Conservation (phyloP, 2,888 invertebrate species). For the Lymantria dispar region DNA sequence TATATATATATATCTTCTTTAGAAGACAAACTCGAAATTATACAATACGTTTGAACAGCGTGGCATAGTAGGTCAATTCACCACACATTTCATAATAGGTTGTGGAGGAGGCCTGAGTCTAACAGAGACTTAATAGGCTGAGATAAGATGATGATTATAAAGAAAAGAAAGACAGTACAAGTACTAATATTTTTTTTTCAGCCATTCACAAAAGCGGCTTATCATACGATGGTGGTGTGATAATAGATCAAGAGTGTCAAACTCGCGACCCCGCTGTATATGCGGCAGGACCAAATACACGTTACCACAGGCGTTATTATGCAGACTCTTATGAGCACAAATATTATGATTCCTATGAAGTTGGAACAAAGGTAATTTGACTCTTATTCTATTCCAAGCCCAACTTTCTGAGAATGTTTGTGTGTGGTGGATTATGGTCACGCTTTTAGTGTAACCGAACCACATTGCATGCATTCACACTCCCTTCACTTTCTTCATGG, state of each 20-base stretch:
- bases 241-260: constrained; percentile 83
- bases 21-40: no score
- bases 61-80: no score
- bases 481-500: no score
- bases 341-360: constrained; percentile 84
- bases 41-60: no score
- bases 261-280: constrained; percentile 85
- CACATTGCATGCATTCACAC: no score
- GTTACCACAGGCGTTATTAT: constrained; percentile 82
- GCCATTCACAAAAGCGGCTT: constrained; percentile 81
- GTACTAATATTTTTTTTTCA: constrained; percentile 20
- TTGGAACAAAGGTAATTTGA: constrained; percentile 79
- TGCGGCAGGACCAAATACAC: constrained; percentile 85
- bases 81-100: no score
- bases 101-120: no score
- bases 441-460: no score
- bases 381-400: background rate
- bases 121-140: no score
- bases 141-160: background rate
- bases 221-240: constrained; percentile 83
- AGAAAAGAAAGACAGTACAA: background rate
- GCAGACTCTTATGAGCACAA: constrained; percentile 78
- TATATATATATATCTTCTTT: no score
- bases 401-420: no score
- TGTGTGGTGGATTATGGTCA: no score